Percentiles rank a stretch among this genome's conserved stretches.
phyloP scores from a whole-genome alignment of 2,113 vertebrate genomes.

The Tachuris rubrigastra region DNA sequence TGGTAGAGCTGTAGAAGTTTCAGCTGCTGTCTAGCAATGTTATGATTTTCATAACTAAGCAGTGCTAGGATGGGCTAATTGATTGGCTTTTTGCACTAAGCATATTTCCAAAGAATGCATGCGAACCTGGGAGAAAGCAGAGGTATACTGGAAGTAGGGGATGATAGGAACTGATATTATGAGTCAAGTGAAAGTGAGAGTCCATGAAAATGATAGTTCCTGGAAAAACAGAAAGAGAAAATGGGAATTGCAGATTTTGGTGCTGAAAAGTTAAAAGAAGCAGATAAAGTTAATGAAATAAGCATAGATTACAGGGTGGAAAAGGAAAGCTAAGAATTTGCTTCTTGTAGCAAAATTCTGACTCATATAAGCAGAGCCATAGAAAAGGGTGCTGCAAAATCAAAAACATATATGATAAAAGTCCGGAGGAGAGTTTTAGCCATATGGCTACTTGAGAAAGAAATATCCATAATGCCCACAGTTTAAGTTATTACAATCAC shows the following conservation, averaged over 20 bases:
- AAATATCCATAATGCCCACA: constrained; percentile 14
- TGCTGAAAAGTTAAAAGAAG: neutral
- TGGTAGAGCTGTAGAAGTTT: neutral
- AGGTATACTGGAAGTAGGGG: neutral
- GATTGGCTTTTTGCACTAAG: neutral
- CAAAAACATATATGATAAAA: neutral
- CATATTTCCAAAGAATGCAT: neutral
- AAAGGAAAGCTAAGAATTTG: neutral
- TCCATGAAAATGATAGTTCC: neutral
- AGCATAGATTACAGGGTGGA: neutral
- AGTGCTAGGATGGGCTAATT: neutral
- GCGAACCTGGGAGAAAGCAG: neutral
- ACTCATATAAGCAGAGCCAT: neutral
- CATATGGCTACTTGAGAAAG: constrained; percentile 33
- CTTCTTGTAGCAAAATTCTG: neutral
- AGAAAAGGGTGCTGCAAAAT: neutral
- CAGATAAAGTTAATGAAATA: neutral
- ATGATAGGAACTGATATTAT: neutral
- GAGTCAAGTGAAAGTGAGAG: neutral
- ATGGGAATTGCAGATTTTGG: neutral
- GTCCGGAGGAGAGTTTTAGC: neutral
- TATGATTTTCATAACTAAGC: neutral
- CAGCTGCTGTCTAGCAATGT: neutral
- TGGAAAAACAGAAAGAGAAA: neutral
- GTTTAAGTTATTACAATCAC: neutral